phyloP scores from a whole-genome alignment of 1,140 invertebrate genomes.

The Listronotus oregonensis region DNA sequence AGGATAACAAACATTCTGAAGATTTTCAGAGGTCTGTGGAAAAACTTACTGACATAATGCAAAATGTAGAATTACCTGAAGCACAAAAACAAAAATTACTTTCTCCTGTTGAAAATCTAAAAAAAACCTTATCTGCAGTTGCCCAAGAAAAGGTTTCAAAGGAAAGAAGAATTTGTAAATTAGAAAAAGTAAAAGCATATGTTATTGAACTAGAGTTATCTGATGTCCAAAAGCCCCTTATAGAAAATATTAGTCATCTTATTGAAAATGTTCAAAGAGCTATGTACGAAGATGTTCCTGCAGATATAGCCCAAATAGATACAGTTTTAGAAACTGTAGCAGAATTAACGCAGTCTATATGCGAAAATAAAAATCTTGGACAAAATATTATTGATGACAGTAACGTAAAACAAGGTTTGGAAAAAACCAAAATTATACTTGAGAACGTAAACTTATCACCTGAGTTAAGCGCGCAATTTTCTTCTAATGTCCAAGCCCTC shows the following conservation, averaged over 20 bases:
- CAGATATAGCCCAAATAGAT: constrained; percentile 13
- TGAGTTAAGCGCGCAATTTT: constrained; percentile 1
- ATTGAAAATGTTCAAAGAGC: constrained; percentile 7
- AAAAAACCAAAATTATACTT: constrained; percentile 16
- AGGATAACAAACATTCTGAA: neutral
- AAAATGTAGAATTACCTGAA: neutral
- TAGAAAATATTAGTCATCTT: constrained; percentile 18
- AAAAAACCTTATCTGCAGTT: neutral
- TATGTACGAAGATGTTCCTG: constrained; percentile 1
- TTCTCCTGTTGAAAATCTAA: neutral
- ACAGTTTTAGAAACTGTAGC: constrained; percentile 20
- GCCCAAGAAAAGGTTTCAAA: constrained; percentile 1
- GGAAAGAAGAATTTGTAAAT: neutral
- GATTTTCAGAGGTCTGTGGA: neutral
- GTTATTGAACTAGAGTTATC: constrained; percentile 19
- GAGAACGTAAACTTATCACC: constrained; percentile 6
- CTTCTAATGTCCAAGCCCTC: constrained; percentile 10
- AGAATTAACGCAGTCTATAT: constrained; percentile 18
- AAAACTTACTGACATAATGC: neutral
- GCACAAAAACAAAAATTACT: neutral
- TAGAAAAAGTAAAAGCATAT: constrained; percentile 25
- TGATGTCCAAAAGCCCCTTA: constrained; percentile 10
- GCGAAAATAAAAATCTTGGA: neutral
- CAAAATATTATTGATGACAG: neutral
- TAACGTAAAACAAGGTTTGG: constrained; percentile 10